Evolutionary conservation across 2,113 vertebrate genomes (phyloP).

Genomic region (Cochlearius cochlearius): DNA sequence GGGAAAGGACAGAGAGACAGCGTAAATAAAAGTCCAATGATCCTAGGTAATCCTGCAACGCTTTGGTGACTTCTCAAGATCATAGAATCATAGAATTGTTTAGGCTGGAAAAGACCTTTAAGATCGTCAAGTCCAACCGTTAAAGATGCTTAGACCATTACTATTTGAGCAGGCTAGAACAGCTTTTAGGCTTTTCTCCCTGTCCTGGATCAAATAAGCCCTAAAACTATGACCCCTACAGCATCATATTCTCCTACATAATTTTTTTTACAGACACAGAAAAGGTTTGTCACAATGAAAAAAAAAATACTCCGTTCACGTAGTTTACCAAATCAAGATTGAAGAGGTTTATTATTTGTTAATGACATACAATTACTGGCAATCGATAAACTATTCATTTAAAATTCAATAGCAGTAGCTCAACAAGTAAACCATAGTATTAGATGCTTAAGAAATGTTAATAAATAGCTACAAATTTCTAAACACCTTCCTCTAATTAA

Average conservation of each 20-base stretch:
- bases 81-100: no score
- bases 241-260: not conserved
- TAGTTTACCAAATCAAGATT: not conserved
- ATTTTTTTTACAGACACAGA: not conserved
- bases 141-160: not conserved
- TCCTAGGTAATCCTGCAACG: not conserved
- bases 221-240: not conserved
- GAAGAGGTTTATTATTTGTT: not conserved
- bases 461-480: not conserved
- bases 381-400: not conserved
- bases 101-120: no score
- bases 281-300: not conserved
- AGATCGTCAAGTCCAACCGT: no score
- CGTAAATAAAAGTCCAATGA: not conserved
- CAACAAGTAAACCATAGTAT: not conserved
- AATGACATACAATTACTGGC: not conserved
- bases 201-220: not conserved
- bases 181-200: not conserved
- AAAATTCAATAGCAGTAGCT: not conserved
- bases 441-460: not conserved
- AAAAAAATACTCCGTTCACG: not conserved
- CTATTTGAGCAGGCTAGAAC: not conserved
- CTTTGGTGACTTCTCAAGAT: not conserved
- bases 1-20: not conserved
- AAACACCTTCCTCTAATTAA: not conserved